phyloP scores from a whole-genome alignment of 2,113 vertebrate genomes.

The Lagenorhynchus albirostris region DNA sequence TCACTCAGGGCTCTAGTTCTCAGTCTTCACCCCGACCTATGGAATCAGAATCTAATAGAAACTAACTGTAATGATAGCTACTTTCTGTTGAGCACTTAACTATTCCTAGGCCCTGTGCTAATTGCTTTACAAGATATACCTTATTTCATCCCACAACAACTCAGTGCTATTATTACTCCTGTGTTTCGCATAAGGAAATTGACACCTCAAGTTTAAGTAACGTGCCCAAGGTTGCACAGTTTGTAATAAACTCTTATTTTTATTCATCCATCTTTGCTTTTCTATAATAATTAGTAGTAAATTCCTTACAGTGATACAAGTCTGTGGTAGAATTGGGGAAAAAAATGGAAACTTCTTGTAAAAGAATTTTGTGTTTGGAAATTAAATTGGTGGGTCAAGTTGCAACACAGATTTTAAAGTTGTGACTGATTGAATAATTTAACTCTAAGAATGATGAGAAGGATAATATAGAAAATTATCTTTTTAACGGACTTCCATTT shows the following conservation, averaged over 20 bases:
- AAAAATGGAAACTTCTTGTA: not conserved
- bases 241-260: conserved; percentile 3
- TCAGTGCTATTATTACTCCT: not conserved
- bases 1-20: not conserved
- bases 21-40: not conserved
- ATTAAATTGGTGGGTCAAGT: not conserved
- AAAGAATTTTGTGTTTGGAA: not conserved
- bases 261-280: not conserved
- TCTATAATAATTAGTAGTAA: not conserved
- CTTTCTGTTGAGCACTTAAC: not conserved
- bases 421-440: not conserved
- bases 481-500: not conserved
- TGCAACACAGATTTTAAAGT: not conserved
- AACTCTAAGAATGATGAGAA: not conserved
- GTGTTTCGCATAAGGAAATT: not conserved
- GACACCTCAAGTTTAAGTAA: not conserved
- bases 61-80: not conserved
- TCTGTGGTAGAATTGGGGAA: not conserved
- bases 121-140: not conserved
- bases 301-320: not conserved
- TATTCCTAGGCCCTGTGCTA: not conserved
- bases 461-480: not conserved
- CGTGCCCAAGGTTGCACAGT: not conserved
- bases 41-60: not conserved
- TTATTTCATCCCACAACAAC: not conserved